Evolutionary conservation across 2,113 vertebrate species (phyloP), one percentile per base, ranked within the genome.

Genomic region (Lampris incognitus): DNA sequence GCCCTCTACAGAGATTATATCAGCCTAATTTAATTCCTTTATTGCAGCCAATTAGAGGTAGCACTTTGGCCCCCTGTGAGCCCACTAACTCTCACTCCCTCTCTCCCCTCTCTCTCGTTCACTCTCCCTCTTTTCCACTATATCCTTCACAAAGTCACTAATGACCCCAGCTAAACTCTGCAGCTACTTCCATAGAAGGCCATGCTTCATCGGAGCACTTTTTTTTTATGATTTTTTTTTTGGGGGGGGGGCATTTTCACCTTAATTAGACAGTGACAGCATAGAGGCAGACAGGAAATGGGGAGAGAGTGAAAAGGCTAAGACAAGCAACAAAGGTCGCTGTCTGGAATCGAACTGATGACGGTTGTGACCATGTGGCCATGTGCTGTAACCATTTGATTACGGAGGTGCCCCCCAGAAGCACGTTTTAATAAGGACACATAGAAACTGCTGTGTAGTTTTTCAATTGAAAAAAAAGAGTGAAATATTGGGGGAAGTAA

Each of bases 1-100:
- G 10, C 75, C 40, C 58, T 38, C 83, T 83, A 77, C 72, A 78
- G 55, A 90, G 87, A 90, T 90, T 85, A 88, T 77, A 88, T 89
- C 90, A 75, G 79, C 69, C 75, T 87, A 85, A 90, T 91, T 86
- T 87, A 83, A 90, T 88, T 90, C 80, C 76, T 88, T 91, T 84
- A 95, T 93, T 88, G 61, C 73, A 24, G 85, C 86, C 87, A 94
- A 93, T 94, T 93, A 94, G 88, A 83, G 40, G 73, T 38, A 85
- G 64, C 70, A 81, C 89, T 91, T 90, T 78, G 56, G 48, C 62
- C 87, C 84, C 76, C 84, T 74, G 41, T 75, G 85, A 85, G 87
- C 79, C 77, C 79, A 69, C 52, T 63, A 63, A 51, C 79, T 74
- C 78, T 76, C 76, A 69, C 40, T 24, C 7, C 49, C 57, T 55